Base-by-base conservation (phyloP, 2,797 vertebrate genomes). In the Triplophysa bombifrons region DNA sequence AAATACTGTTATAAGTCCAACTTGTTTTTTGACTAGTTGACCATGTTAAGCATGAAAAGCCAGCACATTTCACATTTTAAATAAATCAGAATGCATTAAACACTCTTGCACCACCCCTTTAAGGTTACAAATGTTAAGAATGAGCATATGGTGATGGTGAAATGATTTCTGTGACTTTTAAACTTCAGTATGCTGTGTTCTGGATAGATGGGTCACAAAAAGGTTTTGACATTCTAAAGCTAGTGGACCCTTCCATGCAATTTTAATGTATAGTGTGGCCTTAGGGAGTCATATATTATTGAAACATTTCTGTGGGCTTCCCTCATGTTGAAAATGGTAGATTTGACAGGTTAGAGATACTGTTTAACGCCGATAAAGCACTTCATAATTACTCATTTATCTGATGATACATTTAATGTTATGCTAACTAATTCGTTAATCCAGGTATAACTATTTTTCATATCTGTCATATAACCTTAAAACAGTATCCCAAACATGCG, bases 241-340 rank as follows among this genome's bases (percentile, higher is more conserved):
- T 84, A 86, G 67, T 38, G 66, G 84, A 63, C 73, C 61, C 27
- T 74, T 87, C 71, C 87, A 91, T 91, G 82, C 87, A 92, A 89
- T 74, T 91, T 90, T 92, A 90, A 92, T 91, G 87, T 74, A 83
- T 82, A 88, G 88, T 87, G 86, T 88, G 88, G 87, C 90, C 84
- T 78, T 78, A 80, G 88, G 90, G 89, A 82, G 81, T 76, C 67
- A 92, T 93, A 78, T 89, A 92, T 93, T 92, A 93, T 93, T 90
- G 82, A 92, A 82, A 70, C 73, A 46, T 82, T 87, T 87, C 83
- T 79, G 76, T 85, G 87, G 81, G 76, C 64, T 78, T 27, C 44
- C 34, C 79, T 82, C 53, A 27, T 82, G 71, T 80, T 66, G 65
- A 8, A 55, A 58, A 80, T 84, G 72, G 74, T 72, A 74, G 74